Percentiles rank a stretch among this genome's conserved stretches.
Evolutionary conservation across 2,888 invertebrate species (phyloP).

Genomic region (Drosophila helvetica): DNA sequence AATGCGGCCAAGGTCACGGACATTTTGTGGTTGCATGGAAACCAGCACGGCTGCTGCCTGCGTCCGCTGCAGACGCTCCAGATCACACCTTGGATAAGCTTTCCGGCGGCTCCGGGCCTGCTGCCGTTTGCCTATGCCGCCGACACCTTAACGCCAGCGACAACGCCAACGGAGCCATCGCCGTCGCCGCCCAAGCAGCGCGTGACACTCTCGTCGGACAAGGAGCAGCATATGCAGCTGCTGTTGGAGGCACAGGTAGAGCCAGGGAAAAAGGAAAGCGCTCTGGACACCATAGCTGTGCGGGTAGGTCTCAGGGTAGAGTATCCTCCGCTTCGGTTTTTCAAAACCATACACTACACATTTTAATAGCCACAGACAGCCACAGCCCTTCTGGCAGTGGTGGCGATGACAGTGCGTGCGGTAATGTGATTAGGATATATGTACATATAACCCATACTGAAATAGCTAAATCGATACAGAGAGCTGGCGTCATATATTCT

Average conservation of each 20-base stretch:
- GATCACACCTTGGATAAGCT: constrained; percentile 85
- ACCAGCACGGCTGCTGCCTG: constrained; percentile 83
- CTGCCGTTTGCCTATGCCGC: constrained; percentile 81
- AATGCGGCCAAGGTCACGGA: constrained; percentile 82
- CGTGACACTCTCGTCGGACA: constrained; percentile 47
- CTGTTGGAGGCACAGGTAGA: constrained; percentile 82
- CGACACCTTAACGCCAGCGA: constrained; percentile 45
- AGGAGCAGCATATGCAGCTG: constrained; percentile 72
- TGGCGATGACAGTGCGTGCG: constrained; percentile 31
- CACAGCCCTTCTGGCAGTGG: background rate
- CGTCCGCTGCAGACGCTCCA: constrained; percentile 84
- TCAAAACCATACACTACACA: background rate
- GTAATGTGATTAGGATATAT: constrained; percentile 35
- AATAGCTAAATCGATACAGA: constrained; percentile 43
- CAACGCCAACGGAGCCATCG: constrained; percentile 49
- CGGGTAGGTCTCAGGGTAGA: constrained; percentile 58
- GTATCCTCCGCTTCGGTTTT: background rate
- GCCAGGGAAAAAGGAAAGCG: constrained; percentile 46
- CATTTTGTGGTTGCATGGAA: constrained; percentile 82
- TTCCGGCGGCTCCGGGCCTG: constrained; percentile 83
- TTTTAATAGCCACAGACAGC: background rate
- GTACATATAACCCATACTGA: background rate
- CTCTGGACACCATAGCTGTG: constrained; percentile 50
- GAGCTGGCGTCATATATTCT: constrained; percentile 35
- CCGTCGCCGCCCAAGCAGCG: constrained; percentile 33